Percentiles rank a stretch among this genome's conserved stretches.
Conservation (phyloP, 2,888 invertebrate genomes). For the Automeris io region DNA sequence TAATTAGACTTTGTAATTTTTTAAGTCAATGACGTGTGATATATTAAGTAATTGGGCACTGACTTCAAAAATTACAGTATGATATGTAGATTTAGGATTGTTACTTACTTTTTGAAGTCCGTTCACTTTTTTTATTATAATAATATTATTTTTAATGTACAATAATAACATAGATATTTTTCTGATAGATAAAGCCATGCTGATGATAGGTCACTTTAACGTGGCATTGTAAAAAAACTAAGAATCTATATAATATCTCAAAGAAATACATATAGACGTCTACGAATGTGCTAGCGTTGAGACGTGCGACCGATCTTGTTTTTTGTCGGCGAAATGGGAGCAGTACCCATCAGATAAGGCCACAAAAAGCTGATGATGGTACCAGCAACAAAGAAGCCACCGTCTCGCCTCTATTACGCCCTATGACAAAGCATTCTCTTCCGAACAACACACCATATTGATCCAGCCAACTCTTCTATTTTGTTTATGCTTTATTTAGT, state of each 20-base stretch:
- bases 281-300: slow-evolving; percentile 10
- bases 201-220: neutral
- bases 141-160: neutral
- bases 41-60: too few species aligned
- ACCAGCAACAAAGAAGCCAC: slow-evolving; percentile 67
- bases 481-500: slow-evolving; percentile 61
- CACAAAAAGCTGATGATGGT: slow-evolving; percentile 69
- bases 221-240: neutral
- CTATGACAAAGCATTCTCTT: slow-evolving; percentile 74
- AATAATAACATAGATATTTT: neutral
- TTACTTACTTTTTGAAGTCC: too few species aligned
- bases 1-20: too few species aligned
- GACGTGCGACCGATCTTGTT: slow-evolving; percentile 37
- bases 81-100: too few species aligned
- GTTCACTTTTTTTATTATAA: neutral
- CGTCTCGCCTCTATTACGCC: slow-evolving; percentile 71
- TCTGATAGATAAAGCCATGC: neutral
- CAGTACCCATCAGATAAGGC: slow-evolving; percentile 73
- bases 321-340: slow-evolving; percentile 70
- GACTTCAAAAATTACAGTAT: too few species aligned
- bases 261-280: slow-evolving; percentile 7
- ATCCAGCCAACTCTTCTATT: slow-evolving; percentile 71
- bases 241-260: slow-evolving; percentile 4
- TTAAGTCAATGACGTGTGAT: too few species aligned
- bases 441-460: slow-evolving; percentile 72